Evolutionary conservation across 1,140 invertebrate species (phyloP).

Genomic region (Onthophagus taurus): DNA sequence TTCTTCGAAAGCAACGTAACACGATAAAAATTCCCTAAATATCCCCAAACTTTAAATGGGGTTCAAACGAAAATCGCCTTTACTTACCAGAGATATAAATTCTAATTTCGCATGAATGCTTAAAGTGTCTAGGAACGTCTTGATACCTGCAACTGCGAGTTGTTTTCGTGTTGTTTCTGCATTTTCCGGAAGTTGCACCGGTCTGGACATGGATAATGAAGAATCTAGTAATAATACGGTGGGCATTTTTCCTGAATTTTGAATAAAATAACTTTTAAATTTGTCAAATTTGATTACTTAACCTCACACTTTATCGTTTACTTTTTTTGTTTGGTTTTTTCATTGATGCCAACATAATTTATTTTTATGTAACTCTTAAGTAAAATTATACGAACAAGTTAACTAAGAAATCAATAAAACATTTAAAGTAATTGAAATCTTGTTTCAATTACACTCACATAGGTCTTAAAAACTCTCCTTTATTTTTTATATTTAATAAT

Average conservation of each 20-base stretch:
- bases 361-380: background rate
- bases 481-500: too few species aligned
- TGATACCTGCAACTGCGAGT: slow-evolving; percentile 75
- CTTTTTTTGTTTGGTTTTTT: background rate
- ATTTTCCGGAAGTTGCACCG: slow-evolving; percentile 45
- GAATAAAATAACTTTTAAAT: background rate
- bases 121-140: slow-evolving; percentile 76
- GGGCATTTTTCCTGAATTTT: slow-evolving; percentile 52
- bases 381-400: too few species aligned
- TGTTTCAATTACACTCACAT: too few species aligned
- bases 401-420: too few species aligned
- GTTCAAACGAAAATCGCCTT: background rate
- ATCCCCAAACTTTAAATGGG: background rate
- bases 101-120: slow-evolving; percentile 75
- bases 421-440: too few species aligned
- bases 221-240: slow-evolving; percentile 70
- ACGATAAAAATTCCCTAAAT: slow-evolving; percentile 5
- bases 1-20: slow-evolving; percentile 1
- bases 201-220: slow-evolving; percentile 68
- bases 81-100: slow-evolving; percentile 74
- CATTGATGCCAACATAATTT: background rate
- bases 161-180: slow-evolving; percentile 53
- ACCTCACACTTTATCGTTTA: too few species aligned
- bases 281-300: background rate
- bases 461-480: too few species aligned